Percentiles rank a stretch among this genome's conserved stretches.
Evolutionary conservation across 2,797 vertebrate genomes (phyloP).

Genomic region (Oreonectes daqikongensis): DNA sequence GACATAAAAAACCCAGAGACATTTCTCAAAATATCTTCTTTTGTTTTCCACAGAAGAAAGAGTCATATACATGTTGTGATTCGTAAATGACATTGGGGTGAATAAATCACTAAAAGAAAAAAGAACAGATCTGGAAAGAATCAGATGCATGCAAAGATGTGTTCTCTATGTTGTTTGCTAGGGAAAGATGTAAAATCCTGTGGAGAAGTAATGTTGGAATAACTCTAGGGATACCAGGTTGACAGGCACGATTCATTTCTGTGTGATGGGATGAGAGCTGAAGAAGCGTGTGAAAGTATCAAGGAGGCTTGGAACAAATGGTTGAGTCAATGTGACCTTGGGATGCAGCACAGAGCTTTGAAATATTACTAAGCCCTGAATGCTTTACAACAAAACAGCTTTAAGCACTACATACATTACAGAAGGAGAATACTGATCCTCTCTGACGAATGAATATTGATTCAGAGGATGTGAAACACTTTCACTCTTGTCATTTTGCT

Average conservation of each 20-base stretch:
- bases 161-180: background rate
- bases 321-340: slow-evolving; percentile 32
- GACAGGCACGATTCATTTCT: background rate
- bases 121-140: background rate
- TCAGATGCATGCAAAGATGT: background rate
- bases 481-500: background rate
- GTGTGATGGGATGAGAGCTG: slow-evolving; percentile 1
- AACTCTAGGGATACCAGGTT: background rate
- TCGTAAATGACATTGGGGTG: too few species aligned
- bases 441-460: slow-evolving; percentile 5
- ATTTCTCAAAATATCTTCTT: too few species aligned
- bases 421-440: background rate
- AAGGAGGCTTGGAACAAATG: slow-evolving; percentile 16
- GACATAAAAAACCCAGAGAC: too few species aligned
- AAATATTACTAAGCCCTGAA: slow-evolving; percentile 35
- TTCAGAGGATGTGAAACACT: background rate
- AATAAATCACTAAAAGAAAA: background rate
- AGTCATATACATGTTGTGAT: too few species aligned
- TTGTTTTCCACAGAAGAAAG: too few species aligned
- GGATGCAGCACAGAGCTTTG: slow-evolving; percentile 14
- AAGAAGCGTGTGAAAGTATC: slow-evolving; percentile 15
- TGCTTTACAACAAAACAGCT: slow-evolving; percentile 1
- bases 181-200: background rate
- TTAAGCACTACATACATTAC: background rate
- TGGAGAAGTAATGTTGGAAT: background rate